Base-by-base conservation (phyloP, 1,140 invertebrate genomes). In the Scaptomyza hsui region DNA sequence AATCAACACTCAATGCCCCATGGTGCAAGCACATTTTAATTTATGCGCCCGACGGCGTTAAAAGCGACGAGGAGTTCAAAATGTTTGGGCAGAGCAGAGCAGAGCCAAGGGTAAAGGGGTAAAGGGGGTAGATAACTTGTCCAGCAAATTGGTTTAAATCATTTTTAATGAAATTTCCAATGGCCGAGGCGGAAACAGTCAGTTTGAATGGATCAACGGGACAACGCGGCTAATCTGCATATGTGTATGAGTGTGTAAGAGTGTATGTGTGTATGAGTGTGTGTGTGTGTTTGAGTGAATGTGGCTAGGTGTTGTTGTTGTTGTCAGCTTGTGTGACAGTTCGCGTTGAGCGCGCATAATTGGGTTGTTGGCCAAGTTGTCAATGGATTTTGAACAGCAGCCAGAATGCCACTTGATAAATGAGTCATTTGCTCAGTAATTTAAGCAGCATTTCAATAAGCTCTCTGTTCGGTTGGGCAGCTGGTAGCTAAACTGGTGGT, bases 401-500 rank as follows among this genome's bases (percentile, higher is more conserved):
- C 12, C 48, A 29, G 37, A 65, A 57, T 68, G 73, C 64, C 51
- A 71, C 55, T 82, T 88, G 83, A 88, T 88, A 88, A 88, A 88
- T 88, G 82, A 88, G 78, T 63, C 82, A 88, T 88, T 88, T 88
- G 78, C 75, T 78, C 77, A 82, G 82, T 88, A 88, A 88, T 88
- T 88, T 88, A 88, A 88, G 82, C 82, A 74, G 74, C 75, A 67
- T 72, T 86, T 81, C 77, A 86, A 86, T 86, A 80, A 78, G 56
- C 81, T 59, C 81, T 59, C 1, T 13, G 24, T 12, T 29, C 26
- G 26, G 26, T 5, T 24, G 24, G 24, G 24, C 6, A 24, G 4
- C 26, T 29, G 26, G 26, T 29, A n/a, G n/a, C n/a, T n/a, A n/a
- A 24, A 24, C 24, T 48, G 64, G 42, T 62, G 42, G 49, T 24